Conservation (phyloP, 2,888 invertebrate genomes). For the Spicauda simplicius region DNA sequence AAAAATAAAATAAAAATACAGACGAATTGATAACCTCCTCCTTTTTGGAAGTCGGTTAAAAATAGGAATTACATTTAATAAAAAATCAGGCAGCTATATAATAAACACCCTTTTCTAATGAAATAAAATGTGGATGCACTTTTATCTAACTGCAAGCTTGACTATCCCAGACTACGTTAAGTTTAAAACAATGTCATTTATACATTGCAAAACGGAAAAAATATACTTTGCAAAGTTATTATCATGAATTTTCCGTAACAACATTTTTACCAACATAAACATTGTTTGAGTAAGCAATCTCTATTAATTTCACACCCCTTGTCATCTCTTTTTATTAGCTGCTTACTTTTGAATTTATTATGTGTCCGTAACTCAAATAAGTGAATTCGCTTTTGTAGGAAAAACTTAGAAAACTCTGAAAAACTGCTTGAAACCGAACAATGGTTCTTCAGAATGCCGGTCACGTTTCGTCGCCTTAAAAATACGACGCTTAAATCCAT, state of each 20-base stretch:
- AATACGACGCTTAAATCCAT: constrained; percentile 81
- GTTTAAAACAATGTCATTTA: not conserved
- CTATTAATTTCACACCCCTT: constrained; percentile 52
- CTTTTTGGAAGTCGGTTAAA: no score
- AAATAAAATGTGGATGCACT: no score
- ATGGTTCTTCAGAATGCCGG: constrained; percentile 67
- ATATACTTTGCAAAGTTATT: not conserved
- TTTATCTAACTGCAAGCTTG: no score
- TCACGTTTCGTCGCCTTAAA: constrained; percentile 82
- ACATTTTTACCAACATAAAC: not conserved
- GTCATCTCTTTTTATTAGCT: constrained; percentile 67
- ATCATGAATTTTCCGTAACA: not conserved
- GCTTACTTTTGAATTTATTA: constrained; percentile 69
- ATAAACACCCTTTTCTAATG: no score
- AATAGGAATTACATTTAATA: no score
- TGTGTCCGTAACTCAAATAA: constrained; percentile 73
- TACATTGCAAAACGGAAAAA: not conserved
- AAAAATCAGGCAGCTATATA: no score
- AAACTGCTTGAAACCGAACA: constrained; percentile 74
- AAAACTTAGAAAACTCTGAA: constrained; percentile 58
- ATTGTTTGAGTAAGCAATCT: constrained; percentile 3
- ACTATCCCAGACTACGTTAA: not conserved
- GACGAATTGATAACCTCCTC: no score
- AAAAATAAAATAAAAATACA: no score
- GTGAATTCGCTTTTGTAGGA: constrained; percentile 73